Conservation (phyloP, 2,113 vertebrate species). For the Urocynchramus pylzowi region DNA sequence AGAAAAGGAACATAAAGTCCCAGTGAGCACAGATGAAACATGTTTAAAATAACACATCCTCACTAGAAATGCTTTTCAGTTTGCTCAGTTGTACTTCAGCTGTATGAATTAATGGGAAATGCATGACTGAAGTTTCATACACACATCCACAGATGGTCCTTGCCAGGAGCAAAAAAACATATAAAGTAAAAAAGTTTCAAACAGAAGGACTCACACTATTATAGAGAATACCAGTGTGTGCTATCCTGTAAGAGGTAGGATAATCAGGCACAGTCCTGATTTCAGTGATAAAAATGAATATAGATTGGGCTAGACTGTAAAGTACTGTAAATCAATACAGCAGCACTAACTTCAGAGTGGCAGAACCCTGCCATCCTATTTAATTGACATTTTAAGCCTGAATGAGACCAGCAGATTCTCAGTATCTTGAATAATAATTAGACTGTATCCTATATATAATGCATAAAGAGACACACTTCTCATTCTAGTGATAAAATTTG, state of each 20-base stretch:
- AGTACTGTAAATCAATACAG: not conserved
- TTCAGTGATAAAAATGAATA: not conserved
- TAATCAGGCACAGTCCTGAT: not conserved
- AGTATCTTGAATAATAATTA: constrained; percentile 14
- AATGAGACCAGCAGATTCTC: not conserved
- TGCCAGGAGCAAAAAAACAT: not conserved
- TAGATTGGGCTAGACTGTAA: not conserved
- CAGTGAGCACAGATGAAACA: not conserved
- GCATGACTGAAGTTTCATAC: not conserved
- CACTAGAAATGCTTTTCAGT: not conserved
- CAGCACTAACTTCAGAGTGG: not conserved
- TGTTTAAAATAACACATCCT: not conserved
- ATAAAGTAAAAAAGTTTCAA: not conserved
- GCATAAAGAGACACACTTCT: not conserved
- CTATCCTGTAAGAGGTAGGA: not conserved
- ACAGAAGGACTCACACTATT: not conserved
- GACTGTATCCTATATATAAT: not conserved
- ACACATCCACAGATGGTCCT: not conserved
- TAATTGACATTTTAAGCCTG: constrained; percentile 32
- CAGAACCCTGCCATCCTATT: not conserved
- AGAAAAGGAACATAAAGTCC: not conserved
- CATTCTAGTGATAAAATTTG: not conserved
- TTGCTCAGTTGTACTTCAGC: not conserved
- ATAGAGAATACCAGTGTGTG: not conserved
- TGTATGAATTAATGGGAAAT: not conserved